Conservation (phyloP, 2,113 vertebrate genomes). For the Delphinus delphis region DNA sequence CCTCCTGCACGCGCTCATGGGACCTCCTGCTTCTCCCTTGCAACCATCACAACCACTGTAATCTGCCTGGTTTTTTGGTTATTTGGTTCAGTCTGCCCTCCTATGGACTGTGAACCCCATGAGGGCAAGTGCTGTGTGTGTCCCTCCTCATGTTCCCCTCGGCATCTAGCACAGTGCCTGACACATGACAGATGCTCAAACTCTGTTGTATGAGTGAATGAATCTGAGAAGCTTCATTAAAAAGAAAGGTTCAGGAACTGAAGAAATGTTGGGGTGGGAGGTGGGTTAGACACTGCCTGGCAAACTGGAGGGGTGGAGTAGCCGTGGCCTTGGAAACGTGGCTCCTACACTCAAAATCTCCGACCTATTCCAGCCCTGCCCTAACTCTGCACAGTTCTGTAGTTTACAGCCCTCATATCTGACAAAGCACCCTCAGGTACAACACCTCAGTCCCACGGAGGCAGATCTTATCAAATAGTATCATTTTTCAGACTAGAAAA, state of each 20-base stretch:
- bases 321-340: not conserved
- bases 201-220: not conserved
- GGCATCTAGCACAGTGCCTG: not conserved
- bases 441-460: accelerated
- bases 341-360: not conserved
- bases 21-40: not conserved
- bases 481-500: not conserved
- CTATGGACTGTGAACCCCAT: not conserved
- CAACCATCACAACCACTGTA: accelerated
- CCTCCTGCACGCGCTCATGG: accelerated
- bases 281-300: not conserved
- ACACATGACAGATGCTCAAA: not conserved
- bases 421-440: not conserved
- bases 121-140: accelerated
- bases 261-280: too few relatives aligned
- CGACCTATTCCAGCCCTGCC: not conserved
- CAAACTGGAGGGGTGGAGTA: too few relatives aligned
- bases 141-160: not conserved
- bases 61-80: not conserved
- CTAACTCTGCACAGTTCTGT: not conserved
- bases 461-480: not conserved
- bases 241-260: not conserved
- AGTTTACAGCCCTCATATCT: not conserved
- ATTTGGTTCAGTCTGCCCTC: not conserved
- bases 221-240: not conserved